Conservation (phyloP, 2,888 invertebrate species). For the Drosophila formosana region DNA sequence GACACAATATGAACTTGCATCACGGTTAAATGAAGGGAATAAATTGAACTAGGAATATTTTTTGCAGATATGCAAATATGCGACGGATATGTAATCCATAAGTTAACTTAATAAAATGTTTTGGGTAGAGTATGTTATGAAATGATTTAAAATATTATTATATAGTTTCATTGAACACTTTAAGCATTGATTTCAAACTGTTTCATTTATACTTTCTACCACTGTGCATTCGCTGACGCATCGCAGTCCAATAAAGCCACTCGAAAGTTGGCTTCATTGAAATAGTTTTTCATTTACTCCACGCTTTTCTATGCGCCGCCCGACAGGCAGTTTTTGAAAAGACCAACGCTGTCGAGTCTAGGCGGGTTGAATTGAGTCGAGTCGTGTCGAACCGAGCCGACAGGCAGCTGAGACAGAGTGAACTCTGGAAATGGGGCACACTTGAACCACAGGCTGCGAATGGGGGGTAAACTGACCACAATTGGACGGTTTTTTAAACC, state of each 20-base stretch:
- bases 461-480: constrained; percentile 39
- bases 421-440: constrained; percentile 35
- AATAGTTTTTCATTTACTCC: constrained; percentile 74
- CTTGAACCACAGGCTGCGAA: constrained; percentile 4
- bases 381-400: constrained; percentile 5
- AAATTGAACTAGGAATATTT: no score
- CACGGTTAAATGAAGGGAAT: no score
- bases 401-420: not conserved
- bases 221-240: constrained; percentile 39
- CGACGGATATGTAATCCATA: no score
- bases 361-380: not conserved
- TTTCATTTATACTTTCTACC: not conserved
- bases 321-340: constrained; percentile 47
- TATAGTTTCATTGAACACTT: no score
- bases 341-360: constrained; percentile 37
- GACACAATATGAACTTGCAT: not conserved
- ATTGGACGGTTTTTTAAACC: constrained; percentile 17
- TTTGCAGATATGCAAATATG: no score
- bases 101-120: no score
- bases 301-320: constrained; percentile 33
- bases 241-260: constrained; percentile 46
- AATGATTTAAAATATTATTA: no score
- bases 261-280: constrained; percentile 70
- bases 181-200: not conserved
- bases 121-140: no score